Evolutionary conservation across 2,113 vertebrate species (phyloP).

Genomic region (Otis tarda): DNA sequence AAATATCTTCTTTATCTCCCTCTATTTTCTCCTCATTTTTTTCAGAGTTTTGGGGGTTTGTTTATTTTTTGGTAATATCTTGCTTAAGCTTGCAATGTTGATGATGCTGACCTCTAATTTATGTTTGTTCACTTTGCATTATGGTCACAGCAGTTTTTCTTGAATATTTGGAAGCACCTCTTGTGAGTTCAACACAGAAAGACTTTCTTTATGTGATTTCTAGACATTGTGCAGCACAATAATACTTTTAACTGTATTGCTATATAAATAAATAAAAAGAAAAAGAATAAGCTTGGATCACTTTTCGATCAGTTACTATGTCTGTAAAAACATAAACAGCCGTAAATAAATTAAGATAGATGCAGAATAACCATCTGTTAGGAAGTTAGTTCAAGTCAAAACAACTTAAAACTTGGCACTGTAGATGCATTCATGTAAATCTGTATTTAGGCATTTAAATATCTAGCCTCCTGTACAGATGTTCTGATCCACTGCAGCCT

Average conservation of each 20-base stretch:
- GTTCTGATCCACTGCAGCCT: slow-evolving; percentile 1
- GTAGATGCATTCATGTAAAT: slow-evolving; percentile 7
- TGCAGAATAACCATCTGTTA: slow-evolving; percentile 50
- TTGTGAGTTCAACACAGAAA: background rate
- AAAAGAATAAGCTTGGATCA: background rate
- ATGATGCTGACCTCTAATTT: background rate
- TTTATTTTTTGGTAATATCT: background rate
- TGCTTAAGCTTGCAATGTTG: background rate
- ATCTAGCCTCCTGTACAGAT: background rate
- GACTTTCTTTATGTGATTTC: background rate
- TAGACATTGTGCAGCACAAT: background rate
- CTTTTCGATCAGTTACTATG: background rate
- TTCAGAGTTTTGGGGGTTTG: rapidly evolving
- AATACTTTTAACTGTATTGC: background rate
- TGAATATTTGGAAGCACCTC: background rate
- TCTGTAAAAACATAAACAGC: slow-evolving; percentile 29
- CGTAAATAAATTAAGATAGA: slow-evolving; percentile 48
- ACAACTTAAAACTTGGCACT: slow-evolving; percentile 54
- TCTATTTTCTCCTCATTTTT: background rate
- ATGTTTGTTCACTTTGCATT: background rate
- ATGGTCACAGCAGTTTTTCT: background rate
- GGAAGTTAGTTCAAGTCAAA: slow-evolving; percentile 49
- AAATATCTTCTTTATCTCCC: background rate
- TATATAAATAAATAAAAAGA: slow-evolving; percentile 12
- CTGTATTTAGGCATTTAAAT: slow-evolving; percentile 15